These are phyloP conservation scores for Tenthredo distinguenda DNA, from an alignment of 2,888 invertebrate genomes.

Conservation along the genomic window DNA sequence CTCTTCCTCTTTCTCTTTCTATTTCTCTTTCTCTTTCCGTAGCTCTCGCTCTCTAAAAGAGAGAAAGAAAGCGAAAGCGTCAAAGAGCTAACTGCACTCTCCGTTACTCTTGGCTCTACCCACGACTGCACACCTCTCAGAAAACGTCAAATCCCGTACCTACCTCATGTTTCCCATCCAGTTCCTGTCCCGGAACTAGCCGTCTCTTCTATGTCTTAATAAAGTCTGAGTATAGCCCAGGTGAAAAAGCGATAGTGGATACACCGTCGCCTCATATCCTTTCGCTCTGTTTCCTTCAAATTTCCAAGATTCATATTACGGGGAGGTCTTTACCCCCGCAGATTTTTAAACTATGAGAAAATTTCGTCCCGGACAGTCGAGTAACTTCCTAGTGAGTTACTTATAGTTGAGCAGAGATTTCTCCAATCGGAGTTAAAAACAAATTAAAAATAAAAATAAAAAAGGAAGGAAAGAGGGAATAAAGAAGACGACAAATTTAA, in stretches of 20 bases:
- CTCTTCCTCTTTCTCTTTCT: neutral
- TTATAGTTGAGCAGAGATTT: neutral
- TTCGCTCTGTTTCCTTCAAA: neutral
- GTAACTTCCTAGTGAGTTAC: neutral
- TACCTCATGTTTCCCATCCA: neutral
- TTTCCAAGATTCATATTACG: neutral
- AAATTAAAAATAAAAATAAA: neutral
- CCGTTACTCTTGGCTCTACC: neutral
- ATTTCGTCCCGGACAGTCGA: neutral
- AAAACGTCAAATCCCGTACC: neutral
- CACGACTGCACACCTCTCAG: neutral
- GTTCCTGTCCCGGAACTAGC: neutral
- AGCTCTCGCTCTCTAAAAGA: neutral
- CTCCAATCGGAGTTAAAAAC: neutral
- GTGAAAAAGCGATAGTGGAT: neutral
- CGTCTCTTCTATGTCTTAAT: constrained; percentile 10
- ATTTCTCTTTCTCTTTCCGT: neutral
- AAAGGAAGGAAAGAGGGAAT: neutral
- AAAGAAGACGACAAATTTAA: neutral
- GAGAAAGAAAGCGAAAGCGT: constrained; percentile 10
- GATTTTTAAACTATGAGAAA: neutral
- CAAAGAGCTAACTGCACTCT: constrained; percentile 15
- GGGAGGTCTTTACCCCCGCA: neutral
- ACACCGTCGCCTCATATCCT: neutral
- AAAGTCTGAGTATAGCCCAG: neutral